These are phyloP conservation scores for Marasmarcha lunaedactyla DNA, from an alignment of 2,888 invertebrate species.

Conservation along the genomic window DNA sequence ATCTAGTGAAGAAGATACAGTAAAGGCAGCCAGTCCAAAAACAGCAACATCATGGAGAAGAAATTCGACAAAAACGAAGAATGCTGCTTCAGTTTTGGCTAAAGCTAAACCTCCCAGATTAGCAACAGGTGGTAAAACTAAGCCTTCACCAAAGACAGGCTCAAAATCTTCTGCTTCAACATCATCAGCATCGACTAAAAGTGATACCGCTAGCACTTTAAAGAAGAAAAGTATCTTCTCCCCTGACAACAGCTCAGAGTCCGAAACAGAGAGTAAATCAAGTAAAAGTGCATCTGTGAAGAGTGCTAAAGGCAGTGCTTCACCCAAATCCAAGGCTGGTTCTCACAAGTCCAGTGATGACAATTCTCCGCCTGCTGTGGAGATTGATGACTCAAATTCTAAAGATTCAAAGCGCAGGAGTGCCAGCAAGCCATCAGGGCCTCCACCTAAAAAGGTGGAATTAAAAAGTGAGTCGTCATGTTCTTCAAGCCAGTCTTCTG, in stretches of 20 bases:
- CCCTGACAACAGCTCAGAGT: conserved; percentile 75
- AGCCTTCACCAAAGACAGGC: conserved; percentile 29
- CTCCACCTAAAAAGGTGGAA: conserved; percentile 54
- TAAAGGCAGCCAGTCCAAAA: conserved; percentile 47
- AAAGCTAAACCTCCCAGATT: conserved; percentile 52
- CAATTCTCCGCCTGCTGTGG: conserved; percentile 21
- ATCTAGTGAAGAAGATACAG: conserved; percentile 73
- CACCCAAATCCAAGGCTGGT: conserved; percentile 36
- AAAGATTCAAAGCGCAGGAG: conserved; percentile 48
- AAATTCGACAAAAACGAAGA: conserved; percentile 72
- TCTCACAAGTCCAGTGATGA: conserved; percentile 52
- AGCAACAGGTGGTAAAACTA: conserved; percentile 47
- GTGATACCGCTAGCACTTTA: conserved; percentile 29
- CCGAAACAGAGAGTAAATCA: conserved; percentile 52
- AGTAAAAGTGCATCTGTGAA: conserved; percentile 18
- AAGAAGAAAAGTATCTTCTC: conserved; percentile 87
- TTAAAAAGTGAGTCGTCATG: conserved; percentile 55
- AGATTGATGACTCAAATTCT: conserved; percentile 41
- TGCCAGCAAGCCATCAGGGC: conserved; percentile 42
- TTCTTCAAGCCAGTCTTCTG: conserved; percentile 55
- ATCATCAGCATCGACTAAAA: conserved; percentile 23
- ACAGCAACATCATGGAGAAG: conserved; percentile 43
- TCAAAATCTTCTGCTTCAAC: conserved; percentile 50
- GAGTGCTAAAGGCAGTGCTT: conserved; percentile 12
- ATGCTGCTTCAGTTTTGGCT: conserved; percentile 72